Base-by-base conservation (phyloP, 2,888 invertebrate genomes). In the Deilephila elpenor region DNA sequence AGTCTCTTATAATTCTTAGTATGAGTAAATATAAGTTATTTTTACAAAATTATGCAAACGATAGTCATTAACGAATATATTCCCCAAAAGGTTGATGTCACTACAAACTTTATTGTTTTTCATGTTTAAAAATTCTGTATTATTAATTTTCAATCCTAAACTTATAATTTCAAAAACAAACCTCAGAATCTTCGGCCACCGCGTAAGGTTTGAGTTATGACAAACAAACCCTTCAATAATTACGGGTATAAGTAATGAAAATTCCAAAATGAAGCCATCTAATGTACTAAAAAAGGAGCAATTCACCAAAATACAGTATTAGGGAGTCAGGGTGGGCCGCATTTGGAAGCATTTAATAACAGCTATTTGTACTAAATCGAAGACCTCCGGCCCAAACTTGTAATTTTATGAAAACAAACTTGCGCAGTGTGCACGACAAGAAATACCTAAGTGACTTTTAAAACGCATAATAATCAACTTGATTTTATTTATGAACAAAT, bases 281-380 rank as follows among this genome's bases (percentile, higher is more conserved):
- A 71, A 75, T 70, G 67, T 60, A 71, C 67, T 32, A 67, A 67
- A 67, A 67, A 44, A 67, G 44, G 17, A 84, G 83, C 78, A 75
- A 77, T 79, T 80, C 75, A 77, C 78, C 78, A 51, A 67, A 67
- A 67, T 51, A 67, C 51, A 25, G 51, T 67, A 79, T 83, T 81
- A 81, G 78, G 77, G 78, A 77, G 81, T 79, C 83, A 78, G 84
- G 90, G 90, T 89, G 89, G 90, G 83, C 89, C 80, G 70, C 75
- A 76, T 81, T 79, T 85, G 82, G 78, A 80, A 78, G 76, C 79
- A 81, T 84, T 86, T 90, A 90, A 90, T 89, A 88, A 88, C 86
- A 82, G 86, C 84, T 87, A 89, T 90, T 89, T 87, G 78, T 79
- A 82, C 76, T 79, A 84, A 89, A 89, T 88, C 87, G 84, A 79